Percentiles rank a stretch among this genome's conserved stretches.
phyloP scores from a whole-genome alignment of 2,797 vertebrate species.

The Crenuchus spilurus region DNA sequence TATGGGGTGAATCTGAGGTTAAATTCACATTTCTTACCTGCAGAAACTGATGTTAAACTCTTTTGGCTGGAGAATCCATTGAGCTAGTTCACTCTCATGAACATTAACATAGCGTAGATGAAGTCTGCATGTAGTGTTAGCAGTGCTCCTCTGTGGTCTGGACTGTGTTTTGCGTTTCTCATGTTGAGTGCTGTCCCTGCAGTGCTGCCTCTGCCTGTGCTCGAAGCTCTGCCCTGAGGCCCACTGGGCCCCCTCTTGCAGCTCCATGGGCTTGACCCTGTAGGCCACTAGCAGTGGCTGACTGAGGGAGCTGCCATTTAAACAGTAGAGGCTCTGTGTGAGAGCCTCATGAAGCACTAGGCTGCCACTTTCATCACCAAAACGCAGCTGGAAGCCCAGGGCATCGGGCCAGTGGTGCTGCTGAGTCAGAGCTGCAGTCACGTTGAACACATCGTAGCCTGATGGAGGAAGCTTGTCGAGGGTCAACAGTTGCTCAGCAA shows the following conservation, averaged over 20 bases:
- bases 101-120: constrained; percentile 42
- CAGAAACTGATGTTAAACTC: constrained; percentile 51
- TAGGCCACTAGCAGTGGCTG: constrained; percentile 70
- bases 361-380: constrained; percentile 75
- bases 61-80: constrained; percentile 57
- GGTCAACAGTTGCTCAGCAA: constrained; percentile 67
- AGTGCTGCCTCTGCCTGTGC: constrained; percentile 28
- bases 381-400: constrained; percentile 72
- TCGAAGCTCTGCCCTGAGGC: background rate
- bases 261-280: constrained; percentile 35
- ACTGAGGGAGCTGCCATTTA: constrained; percentile 61
- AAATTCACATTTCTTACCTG: constrained; percentile 49
- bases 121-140: constrained; percentile 39
- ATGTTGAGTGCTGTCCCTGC: constrained; percentile 8
- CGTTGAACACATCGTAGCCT: constrained; percentile 76
- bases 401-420: constrained; percentile 42
- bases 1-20: background rate
- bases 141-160: constrained; percentile 22
- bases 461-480: constrained; percentile 67
- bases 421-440: constrained; percentile 60
- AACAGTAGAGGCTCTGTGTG: constrained; percentile 73
- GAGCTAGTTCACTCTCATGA: background rate
- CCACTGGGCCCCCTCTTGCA: background rate
- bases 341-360: constrained; percentile 72
- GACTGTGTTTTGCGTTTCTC: background rate